Percentiles rank a stretch among this genome's conserved stretches.
phyloP scores from a whole-genome alignment of 2,797 vertebrate species.

The Microctenopoma stevenorrisi region DNA sequence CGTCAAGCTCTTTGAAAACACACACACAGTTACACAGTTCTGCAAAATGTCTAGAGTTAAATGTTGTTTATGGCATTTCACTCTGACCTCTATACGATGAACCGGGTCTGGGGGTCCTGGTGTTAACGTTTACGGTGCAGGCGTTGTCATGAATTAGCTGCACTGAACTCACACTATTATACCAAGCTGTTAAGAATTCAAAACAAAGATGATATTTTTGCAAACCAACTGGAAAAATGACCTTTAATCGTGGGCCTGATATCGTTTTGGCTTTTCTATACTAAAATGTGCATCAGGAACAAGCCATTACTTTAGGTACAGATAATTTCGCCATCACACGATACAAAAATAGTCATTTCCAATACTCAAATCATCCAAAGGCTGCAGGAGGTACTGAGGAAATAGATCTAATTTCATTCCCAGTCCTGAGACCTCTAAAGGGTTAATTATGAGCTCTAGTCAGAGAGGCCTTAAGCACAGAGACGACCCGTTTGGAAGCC shows the following conservation, averaged over 20 bases:
- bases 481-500: constrained; percentile 25
- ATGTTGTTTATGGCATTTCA: background rate
- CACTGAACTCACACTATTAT: too few relatives aligned
- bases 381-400: background rate
- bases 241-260: too few relatives aligned
- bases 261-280: too few relatives aligned
- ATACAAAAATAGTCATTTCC: background rate
- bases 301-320: too few relatives aligned
- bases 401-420: constrained; percentile 7
- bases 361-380: background rate
- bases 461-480: constrained; percentile 22
- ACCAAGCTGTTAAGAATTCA: too few relatives aligned
- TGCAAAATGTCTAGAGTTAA: background rate
- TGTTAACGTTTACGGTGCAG: background rate
- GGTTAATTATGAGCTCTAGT: constrained; percentile 39
- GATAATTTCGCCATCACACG: background rate
- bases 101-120: background rate
- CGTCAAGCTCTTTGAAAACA: background rate
- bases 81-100: background rate
- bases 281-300: too few relatives aligned
- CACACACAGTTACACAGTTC: background rate
- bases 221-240: too few relatives aligned
- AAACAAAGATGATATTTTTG: too few relatives aligned
- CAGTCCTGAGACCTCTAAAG: background rate
- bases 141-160: too few relatives aligned